Evolutionary conservation across 2,113 vertebrate genomes (phyloP).

Genomic region (Corynorhinus townsendii): DNA sequence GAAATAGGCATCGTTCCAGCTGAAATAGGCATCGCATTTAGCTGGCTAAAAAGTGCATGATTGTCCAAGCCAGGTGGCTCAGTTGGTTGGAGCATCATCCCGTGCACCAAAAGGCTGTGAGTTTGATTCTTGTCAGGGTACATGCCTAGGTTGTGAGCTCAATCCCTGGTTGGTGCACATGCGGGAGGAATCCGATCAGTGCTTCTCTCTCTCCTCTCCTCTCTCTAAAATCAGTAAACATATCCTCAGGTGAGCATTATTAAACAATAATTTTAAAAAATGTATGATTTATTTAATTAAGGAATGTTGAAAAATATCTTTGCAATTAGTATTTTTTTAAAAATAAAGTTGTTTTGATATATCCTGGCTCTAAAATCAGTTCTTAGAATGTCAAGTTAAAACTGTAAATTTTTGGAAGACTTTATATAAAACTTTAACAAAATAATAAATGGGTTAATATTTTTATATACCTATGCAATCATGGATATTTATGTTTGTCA

Average conservation of each 20-base stretch:
- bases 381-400: not conserved
- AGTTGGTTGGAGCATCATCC: not conserved
- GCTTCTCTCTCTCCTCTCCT: not conserved
- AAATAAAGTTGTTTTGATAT: not conserved
- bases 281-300: not conserved
- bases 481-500: not conserved
- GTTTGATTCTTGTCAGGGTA: not conserved
- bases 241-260: not conserved
- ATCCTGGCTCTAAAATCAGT: not conserved
- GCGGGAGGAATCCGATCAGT: not conserved
- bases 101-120: not conserved
- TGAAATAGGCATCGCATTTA: not conserved
- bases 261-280: not conserved
- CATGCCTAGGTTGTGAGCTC: not conserved
- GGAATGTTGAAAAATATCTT: not conserved
- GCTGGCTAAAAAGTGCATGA: not conserved
- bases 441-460: not conserved
- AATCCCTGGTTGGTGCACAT: not conserved
- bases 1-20: not conserved
- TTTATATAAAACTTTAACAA: not conserved
- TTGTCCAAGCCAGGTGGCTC: not conserved
- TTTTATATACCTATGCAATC: not conserved
- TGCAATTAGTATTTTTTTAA: not conserved
- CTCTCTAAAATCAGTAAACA: not conserved
- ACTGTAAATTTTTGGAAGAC: not conserved